A percentile compares a stretch with the other conserved stretches of the same genome.
These are phyloP conservation scores for Enteromius argenteus DNA, from an alignment of 2,797 vertebrate species.

Conservation along the genomic window DNA sequence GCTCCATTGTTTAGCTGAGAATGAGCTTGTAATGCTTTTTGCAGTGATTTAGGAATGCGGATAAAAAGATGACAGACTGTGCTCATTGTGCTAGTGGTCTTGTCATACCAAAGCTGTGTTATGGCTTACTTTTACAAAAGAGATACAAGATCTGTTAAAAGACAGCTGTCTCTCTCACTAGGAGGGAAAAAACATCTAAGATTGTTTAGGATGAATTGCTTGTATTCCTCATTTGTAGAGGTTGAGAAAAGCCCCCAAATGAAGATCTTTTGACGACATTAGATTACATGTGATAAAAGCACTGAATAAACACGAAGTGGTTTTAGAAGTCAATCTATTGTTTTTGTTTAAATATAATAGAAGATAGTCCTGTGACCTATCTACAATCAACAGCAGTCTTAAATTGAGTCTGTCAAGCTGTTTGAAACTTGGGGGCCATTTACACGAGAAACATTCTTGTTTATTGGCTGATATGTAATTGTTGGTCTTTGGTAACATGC, in stretches of 20 bases:
- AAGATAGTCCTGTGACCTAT: not conserved
- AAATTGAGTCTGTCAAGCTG: not conserved
- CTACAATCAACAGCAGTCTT: not conserved
- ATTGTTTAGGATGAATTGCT: no score
- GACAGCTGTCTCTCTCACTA: not conserved
- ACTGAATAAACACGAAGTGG: not conserved
- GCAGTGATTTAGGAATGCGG: constrained; percentile 17
- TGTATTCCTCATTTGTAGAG: no score
- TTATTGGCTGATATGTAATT: not conserved
- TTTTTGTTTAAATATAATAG: not conserved
- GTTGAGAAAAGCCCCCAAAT: no score
- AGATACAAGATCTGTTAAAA: constrained; percentile 1
- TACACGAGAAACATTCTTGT: not conserved
- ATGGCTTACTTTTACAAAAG: not conserved
- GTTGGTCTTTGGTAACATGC: not conserved
- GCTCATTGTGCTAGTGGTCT: not conserved
- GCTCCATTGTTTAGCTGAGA: constrained; percentile 51
- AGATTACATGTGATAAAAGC: not conserved
- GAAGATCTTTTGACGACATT: not conserved
- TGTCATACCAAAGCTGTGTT: not conserved
- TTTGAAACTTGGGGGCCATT: not conserved
- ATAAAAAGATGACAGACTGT: constrained; percentile 4
- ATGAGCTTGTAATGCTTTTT: constrained; percentile 31
- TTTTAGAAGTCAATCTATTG: not conserved
- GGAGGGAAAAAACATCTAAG: no score